Base-by-base conservation (phyloP, 1,140 invertebrate genomes). In the Diorhabda elongata region DNA sequence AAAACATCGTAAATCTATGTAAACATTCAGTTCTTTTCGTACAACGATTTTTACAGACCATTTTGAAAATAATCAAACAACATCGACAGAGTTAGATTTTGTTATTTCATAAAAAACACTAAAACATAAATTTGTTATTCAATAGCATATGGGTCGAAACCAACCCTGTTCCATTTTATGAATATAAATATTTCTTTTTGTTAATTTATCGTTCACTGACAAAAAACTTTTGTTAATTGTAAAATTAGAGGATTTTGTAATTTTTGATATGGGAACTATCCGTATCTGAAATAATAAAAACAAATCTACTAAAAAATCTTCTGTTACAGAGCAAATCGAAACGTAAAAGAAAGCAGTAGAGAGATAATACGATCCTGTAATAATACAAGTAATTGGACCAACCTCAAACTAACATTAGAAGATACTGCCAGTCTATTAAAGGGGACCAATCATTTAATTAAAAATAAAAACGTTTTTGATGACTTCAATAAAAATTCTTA, bases 371-470 rank as follows among this genome's bases (percentile, higher is more conserved):
- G 44, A 61, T 42, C 52, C 26, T 56, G 61, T 42, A 64, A 58
- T 44, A 60, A 42, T 60, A 67, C 3, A 5, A 8, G 60, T 44
- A 67, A 45, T 59, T 11, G 26, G 58, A 60, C 8, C n/a, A 44
- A 43, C n/a, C 41, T 44, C 56, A 62, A 69, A 58, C 26, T 65
- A 11, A 75, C 73, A 71, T 68, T 73, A 73, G 69, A 72, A 47
- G 69, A 73, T 9, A 75, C 74, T 70, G 71, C 69, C 62, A 75
- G 74, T 66, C 74, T 77, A 62, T 59, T 77, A 7, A 75, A 73
- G 61, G 65, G 68, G 52, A 73, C 72, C 71, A 71, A 72, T 69
- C 56, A 72, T 59, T 67, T 75, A 9, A 58, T 61, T 41, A 71
- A 66, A 64, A 47, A 44, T 8, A 42, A 42, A n/a, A 47, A 57